Conservation (phyloP, 2,888 invertebrate species). For the Diadromus collaris region DNA sequence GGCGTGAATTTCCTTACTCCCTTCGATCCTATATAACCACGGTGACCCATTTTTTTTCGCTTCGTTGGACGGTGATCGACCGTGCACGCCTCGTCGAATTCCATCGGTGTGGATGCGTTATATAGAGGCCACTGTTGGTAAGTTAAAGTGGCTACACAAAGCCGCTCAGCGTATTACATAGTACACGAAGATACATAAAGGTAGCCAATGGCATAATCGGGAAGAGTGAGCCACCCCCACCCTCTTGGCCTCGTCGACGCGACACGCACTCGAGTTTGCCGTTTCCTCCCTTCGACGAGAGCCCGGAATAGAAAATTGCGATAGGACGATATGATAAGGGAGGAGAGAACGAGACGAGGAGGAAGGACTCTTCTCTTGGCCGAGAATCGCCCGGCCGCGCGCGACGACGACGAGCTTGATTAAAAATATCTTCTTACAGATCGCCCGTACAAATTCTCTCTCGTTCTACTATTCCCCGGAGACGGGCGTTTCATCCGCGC, state of each 20-base stretch:
- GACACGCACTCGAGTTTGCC: constrained; percentile 10
- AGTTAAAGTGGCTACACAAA: constrained; percentile 30
- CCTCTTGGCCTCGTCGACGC: constrained; percentile 1
- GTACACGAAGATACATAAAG: background rate
- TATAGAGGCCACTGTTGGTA: constrained; percentile 23
- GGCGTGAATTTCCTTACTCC: background rate
- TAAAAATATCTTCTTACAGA: constrained; percentile 59
- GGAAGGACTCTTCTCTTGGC: constrained; percentile 8
- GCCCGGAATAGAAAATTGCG: constrained; percentile 11
- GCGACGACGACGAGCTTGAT: constrained; percentile 53
- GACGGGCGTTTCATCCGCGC: constrained; percentile 30
- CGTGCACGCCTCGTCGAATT: constrained; percentile 65
- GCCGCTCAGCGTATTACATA: constrained; percentile 7
- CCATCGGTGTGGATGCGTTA: constrained; percentile 62
- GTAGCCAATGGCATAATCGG: constrained; percentile 9
- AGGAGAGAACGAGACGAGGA: background rate
- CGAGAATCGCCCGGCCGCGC: constrained; percentile 33
- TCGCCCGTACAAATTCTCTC: constrained; percentile 54
- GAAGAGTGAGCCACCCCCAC: background rate
- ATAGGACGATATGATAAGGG: constrained; percentile 7
- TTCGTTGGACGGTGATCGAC: constrained; percentile 64
- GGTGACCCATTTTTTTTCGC: constrained; percentile 63
- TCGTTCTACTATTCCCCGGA: constrained; percentile 44
- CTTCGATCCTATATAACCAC: background rate
- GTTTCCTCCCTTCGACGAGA: background rate